Conservation (phyloP, 2,113 vertebrate species). For the Epinephelus lanceolatus region DNA sequence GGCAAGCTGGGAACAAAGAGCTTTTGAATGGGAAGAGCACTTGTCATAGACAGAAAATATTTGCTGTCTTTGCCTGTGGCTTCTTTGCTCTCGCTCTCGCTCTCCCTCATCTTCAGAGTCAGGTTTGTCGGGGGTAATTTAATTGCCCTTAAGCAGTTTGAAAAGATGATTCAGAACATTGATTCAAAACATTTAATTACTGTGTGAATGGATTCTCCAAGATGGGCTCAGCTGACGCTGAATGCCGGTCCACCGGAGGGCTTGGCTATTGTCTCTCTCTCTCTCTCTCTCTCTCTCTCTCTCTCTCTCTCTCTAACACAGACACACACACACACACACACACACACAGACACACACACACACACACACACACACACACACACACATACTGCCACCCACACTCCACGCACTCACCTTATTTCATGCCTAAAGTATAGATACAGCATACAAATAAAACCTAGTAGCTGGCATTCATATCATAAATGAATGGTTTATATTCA, state of each 20-base stretch:
- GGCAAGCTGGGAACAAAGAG: constrained; percentile 93
- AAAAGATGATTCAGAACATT: constrained; percentile 99
- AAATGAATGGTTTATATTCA: background rate
- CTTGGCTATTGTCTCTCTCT: constrained; percentile 71
- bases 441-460: background rate
- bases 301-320: background rate
- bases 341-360: background rate
- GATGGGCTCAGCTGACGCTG: constrained; percentile 88
- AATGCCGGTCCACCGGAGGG: constrained; percentile 87
- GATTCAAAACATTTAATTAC: constrained; percentile 99
- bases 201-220: constrained; percentile 93
- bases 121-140: constrained; percentile 97
- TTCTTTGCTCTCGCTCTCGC: constrained; percentile 78
- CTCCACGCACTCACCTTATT: background rate
- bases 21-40: constrained; percentile 93
- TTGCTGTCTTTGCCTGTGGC: constrained; percentile 88
- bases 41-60: constrained; percentile 91
- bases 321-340: constrained; percentile 12
- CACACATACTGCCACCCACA: constrained; percentile 16
- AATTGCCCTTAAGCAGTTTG: constrained; percentile 94
- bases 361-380: constrained; percentile 24
- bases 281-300: constrained; percentile 54
- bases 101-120: constrained; percentile 87
- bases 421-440: constrained; percentile 2
- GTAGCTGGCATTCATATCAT: background rate